Conservation (phyloP, 2,888 invertebrate species). For the Beris morrisii region DNA sequence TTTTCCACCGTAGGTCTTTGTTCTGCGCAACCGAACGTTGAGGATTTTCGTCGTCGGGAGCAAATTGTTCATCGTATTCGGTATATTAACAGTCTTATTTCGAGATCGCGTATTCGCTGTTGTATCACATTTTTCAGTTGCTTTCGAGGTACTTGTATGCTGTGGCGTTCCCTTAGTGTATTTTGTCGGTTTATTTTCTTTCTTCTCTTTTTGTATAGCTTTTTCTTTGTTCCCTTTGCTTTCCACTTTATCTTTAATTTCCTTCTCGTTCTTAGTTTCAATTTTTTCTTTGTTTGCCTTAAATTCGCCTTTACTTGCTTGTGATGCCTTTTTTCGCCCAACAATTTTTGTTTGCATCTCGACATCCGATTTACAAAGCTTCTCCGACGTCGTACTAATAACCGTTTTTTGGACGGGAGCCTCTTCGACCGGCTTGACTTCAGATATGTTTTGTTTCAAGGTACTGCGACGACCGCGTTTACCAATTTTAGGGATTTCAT, state of each 20-base stretch:
- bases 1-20: conserved; percentile 51
- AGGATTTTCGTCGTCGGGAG: conserved; percentile 23
- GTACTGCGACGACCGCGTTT: neutral
- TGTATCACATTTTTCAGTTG: neutral
- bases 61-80: neutral
- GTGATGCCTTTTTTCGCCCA: too few species aligned
- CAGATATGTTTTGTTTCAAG: too few species aligned
- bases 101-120: conserved; percentile 4
- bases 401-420: too few species aligned
- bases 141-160: neutral
- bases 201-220: neutral
- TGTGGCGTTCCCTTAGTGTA: neutral
- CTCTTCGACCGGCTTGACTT: too few species aligned
- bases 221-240: neutral
- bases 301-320: too few species aligned
- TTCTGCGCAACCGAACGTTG: conserved; percentile 19
- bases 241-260: conserved; percentile 8
- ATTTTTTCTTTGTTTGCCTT: neutral
- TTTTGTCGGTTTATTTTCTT: conserved; percentile 9
- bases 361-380: too few species aligned
- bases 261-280: neutral
- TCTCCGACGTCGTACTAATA: too few species aligned
- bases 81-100: conserved; percentile 1
- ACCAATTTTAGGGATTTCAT: neutral
- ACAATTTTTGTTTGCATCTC: too few species aligned